Base-by-base conservation (phyloP, 1,140 invertebrate species). In the Dufourea novaeangliae region DNA sequence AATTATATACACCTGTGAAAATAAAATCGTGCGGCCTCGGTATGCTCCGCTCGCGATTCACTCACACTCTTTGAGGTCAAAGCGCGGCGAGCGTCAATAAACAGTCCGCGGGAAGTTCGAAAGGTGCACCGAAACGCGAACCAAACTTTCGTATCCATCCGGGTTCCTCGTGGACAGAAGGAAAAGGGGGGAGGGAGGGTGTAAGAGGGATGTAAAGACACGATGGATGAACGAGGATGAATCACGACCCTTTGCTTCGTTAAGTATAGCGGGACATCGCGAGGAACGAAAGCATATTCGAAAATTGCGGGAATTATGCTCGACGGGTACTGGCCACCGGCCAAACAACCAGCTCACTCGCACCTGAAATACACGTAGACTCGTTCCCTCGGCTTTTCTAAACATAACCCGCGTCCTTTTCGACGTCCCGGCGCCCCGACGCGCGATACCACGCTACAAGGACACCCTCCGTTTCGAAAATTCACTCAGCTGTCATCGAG, bases 341-440 rank as follows among this genome's bases (percentile, higher is more conserved):
- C 91, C 91, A 92, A 91, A 71, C 79, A 75, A 79, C 73, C 63
- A 78, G 86, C 72, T 70, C 79, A 85, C 69, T 84, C 80, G 84
- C 86, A 90, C 87, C 89, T 90, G 88, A 91, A 91, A 90, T 91
- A 90, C 79, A 81, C 78, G 82, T 82, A 83, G 83, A 86, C 76
- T 78, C 78, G 83, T 67, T 86, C 83, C 62, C 82, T 71, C 79
- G 54, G 78, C 64, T 77, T 78, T 85, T 90, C 89, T 90, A 90
- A 90, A 90, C 88, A 89, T 91, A 91, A 87, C 76, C 56, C 62
- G 74, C 72, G 69, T 79, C 74, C 59, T 75, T 63, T 79, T 62
- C 80, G 52, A 64, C 61, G 32, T 72, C 64, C 59, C 64, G 80
- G 54, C 57, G 66, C 80, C 61, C 17, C 20, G 41, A 63, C 41